These are phyloP conservation scores for Anomalospiza imberbis DNA, from an alignment of 2,797 vertebrate genomes.

Conservation along the genomic window DNA sequence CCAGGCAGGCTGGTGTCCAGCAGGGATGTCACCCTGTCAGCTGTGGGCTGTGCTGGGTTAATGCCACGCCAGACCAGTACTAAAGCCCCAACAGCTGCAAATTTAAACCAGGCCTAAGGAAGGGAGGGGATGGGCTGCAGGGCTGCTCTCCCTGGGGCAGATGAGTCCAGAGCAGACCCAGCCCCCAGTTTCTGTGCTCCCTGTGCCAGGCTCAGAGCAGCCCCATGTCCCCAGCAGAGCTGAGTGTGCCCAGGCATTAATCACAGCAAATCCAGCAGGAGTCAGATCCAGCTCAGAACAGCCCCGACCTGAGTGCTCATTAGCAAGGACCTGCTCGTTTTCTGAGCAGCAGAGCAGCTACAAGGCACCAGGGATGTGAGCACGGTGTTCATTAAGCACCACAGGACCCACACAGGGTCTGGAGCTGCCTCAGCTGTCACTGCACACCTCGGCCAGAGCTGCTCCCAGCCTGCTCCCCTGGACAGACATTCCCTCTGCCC, in stretches of 20 bases:
- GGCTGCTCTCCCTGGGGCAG: not conserved
- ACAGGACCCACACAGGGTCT: not conserved
- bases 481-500: not conserved
- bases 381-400: not conserved
- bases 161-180: accelerated
- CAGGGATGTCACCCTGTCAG: not conserved
- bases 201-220: not conserved
- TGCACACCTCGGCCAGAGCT: not conserved
- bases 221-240: not conserved
- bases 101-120: not conserved
- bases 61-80: accelerated
- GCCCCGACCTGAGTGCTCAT: not conserved
- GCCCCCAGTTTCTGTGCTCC: accelerated
- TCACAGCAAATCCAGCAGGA: not conserved
- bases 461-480: not conserved
- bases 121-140: not conserved
- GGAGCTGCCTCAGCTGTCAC: not conserved
- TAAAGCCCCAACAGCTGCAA: accelerated
- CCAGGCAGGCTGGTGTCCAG: accelerated
- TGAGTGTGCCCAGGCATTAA: not conserved
- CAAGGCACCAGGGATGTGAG: not conserved
- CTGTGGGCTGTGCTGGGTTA: not conserved
- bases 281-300: not conserved
- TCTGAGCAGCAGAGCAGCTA: not conserved
- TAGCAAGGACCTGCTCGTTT: not conserved